Conservation (phyloP, 2,113 vertebrate species). For the Oxyruncus cristatus region DNA sequence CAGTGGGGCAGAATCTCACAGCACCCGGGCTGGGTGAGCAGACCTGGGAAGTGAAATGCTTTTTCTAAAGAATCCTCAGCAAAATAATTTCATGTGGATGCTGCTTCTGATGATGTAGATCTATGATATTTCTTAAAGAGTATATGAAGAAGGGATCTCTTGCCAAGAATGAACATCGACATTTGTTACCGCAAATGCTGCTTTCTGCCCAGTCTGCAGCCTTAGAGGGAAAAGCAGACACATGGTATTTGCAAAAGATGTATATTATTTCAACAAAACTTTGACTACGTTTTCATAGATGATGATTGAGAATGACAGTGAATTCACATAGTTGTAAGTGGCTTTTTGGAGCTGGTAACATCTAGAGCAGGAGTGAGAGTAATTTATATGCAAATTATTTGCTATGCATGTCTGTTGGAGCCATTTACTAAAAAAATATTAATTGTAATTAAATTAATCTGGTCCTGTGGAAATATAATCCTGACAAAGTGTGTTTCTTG, state of each 20-base stretch:
- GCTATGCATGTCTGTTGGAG: background rate
- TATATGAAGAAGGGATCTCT: background rate
- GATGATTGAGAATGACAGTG: background rate
- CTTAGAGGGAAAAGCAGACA: background rate
- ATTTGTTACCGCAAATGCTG: conserved; percentile 4
- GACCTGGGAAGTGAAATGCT: background rate
- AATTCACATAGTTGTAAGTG: background rate
- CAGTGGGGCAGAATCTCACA: background rate
- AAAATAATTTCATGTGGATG: background rate
- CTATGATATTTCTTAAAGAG: background rate
- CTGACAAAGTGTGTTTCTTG: conserved; percentile 23
- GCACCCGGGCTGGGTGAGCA: background rate
- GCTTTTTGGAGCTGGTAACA: conserved; percentile 19
- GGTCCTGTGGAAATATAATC: conserved; percentile 47
- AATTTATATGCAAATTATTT: conserved; percentile 40
- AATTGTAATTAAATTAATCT: conserved; percentile 49
- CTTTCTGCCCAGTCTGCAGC: background rate
- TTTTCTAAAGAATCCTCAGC: background rate
- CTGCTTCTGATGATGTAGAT: background rate
- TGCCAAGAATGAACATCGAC: background rate
- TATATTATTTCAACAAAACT: background rate
- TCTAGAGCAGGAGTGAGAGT: conserved; percentile 16
- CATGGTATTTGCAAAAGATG: background rate
- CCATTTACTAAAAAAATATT: conserved; percentile 32
- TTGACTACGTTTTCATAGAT: background rate